These are phyloP conservation scores for Cisticola juncidis DNA, from an alignment of 2,113 vertebrate genomes.

Conservation along the genomic window DNA sequence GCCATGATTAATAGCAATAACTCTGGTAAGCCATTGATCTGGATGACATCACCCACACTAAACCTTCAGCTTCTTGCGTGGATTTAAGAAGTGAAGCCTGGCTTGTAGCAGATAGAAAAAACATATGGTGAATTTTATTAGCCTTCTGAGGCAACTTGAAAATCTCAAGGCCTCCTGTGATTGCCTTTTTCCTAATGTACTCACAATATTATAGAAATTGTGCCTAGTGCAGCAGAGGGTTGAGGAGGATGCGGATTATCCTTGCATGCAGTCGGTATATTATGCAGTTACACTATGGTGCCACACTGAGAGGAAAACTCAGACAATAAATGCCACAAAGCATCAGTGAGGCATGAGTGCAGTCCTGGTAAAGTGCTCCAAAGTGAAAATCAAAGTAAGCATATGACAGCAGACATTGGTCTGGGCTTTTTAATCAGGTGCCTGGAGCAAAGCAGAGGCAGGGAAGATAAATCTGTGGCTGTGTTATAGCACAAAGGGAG, in stretches of 20 bases:
- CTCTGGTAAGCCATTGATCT: neutral
- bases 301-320: constrained; percentile 55
- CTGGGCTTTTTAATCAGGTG: constrained; percentile 59
- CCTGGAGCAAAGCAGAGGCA: constrained; percentile 40
- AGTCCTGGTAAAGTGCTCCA: constrained; percentile 21
- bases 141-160: neutral
- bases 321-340: constrained; percentile 61
- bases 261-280: neutral
- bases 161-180: neutral
- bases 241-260: neutral
- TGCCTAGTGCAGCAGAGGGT: neutral
- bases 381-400: constrained; percentile 65
- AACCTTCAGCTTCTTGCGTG: neutral
- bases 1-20: constrained; percentile 8
- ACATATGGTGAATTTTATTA: constrained; percentile 49
- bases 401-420: constrained; percentile 50
- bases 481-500: constrained; percentile 23
- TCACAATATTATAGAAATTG: neutral
- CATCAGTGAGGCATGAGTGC: neutral
- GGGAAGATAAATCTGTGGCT: constrained; percentile 42
- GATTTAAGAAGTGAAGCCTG: constrained; percentile 26
- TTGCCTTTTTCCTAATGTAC: constrained; percentile 16
- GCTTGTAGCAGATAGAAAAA: constrained; percentile 35
- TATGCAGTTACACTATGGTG: constrained; percentile 6
- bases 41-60: constrained; percentile 13